A percentile compares a stretch with the other conserved stretches of the same genome.
Conservation (phyloP, 2,797 vertebrate species). For the Pogonophryne albipinna region DNA sequence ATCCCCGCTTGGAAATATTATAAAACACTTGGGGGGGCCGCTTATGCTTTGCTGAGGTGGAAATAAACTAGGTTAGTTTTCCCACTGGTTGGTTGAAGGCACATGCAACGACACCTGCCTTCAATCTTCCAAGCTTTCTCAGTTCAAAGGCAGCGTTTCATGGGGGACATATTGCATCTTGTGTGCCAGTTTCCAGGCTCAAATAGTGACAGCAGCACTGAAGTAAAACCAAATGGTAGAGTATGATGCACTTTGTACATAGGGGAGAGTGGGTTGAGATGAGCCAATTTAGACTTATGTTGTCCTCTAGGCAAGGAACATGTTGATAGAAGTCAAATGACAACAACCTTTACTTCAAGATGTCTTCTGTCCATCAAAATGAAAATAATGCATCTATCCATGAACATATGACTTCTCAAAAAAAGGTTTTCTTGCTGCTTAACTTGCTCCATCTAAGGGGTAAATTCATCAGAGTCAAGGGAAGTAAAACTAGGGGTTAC, state of each 20-base stretch:
- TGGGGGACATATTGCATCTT: conserved; percentile 52
- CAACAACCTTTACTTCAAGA: too few relatives aligned
- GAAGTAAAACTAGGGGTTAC: too few relatives aligned
- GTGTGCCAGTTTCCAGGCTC: conserved; percentile 63
- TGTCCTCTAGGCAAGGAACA: too few relatives aligned
- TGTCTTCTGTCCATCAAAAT: too few relatives aligned
- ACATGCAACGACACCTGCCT: conserved; percentile 63
- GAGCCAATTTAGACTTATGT: too few relatives aligned
- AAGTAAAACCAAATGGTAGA: conserved; percentile 62
- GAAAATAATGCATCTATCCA: too few relatives aligned
- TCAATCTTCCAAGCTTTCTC: conserved; percentile 63
- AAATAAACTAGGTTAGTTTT: conserved; percentile 67
- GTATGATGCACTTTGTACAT: conserved; percentile 35
- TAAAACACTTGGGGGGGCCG: conserved; percentile 45
- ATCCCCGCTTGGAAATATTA: conserved; percentile 31
- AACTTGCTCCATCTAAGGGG: too few relatives aligned
- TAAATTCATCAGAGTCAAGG: too few relatives aligned
- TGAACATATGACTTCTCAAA: too few relatives aligned
- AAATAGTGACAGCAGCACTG: conserved; percentile 54
- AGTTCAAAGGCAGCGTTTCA: conserved; percentile 69
- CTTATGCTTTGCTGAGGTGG: conserved; percentile 30
- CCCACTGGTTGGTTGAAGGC: conserved; percentile 55
- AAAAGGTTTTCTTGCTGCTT: too few relatives aligned
- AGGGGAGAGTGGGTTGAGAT: background rate
- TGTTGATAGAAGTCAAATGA: too few relatives aligned